phyloP scores from a whole-genome alignment of 2,888 invertebrate genomes.

The Trilocha varians region DNA sequence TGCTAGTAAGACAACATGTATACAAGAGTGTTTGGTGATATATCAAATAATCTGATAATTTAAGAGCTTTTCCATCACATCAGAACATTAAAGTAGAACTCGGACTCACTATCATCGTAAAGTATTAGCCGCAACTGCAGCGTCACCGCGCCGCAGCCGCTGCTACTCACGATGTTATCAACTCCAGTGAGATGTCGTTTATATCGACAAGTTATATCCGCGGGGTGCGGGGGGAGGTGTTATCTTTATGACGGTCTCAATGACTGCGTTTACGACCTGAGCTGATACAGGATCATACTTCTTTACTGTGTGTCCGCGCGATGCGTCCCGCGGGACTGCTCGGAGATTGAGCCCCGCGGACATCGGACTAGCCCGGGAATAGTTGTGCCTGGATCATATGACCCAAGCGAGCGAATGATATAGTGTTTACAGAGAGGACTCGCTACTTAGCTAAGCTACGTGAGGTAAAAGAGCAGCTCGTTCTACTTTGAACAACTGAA shows the following conservation, averaged over 20 bases:
- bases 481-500: too few species aligned
- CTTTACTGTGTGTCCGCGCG: slow-evolving; percentile 6
- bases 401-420: too few species aligned
- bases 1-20: too few species aligned
- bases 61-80: slow-evolving; percentile 15
- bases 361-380: too few species aligned
- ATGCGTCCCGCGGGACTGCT: slow-evolving; percentile 4
- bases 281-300: slow-evolving; percentile 23
- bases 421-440: neutral
- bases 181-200: slow-evolving; percentile 27
- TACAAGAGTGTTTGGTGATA: too few species aligned
- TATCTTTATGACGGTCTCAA: slow-evolving; percentile 35
- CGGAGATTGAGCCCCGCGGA: too few species aligned
- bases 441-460: too few species aligned
- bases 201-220: slow-evolving; percentile 14
- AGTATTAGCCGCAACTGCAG: slow-evolving; percentile 13
- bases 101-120: slow-evolving; percentile 22
- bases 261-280: slow-evolving; percentile 26
- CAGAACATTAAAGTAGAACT: neutral
- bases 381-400: too few species aligned
- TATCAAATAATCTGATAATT: too few species aligned
- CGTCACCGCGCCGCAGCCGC: slow-evolving; percentile 15
- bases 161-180: slow-evolving; percentile 35
- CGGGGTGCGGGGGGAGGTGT: slow-evolving; percentile 11
- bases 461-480: too few species aligned